phyloP scores from a whole-genome alignment of 2,797 vertebrate species.

The Bradypus variegatus region DNA sequence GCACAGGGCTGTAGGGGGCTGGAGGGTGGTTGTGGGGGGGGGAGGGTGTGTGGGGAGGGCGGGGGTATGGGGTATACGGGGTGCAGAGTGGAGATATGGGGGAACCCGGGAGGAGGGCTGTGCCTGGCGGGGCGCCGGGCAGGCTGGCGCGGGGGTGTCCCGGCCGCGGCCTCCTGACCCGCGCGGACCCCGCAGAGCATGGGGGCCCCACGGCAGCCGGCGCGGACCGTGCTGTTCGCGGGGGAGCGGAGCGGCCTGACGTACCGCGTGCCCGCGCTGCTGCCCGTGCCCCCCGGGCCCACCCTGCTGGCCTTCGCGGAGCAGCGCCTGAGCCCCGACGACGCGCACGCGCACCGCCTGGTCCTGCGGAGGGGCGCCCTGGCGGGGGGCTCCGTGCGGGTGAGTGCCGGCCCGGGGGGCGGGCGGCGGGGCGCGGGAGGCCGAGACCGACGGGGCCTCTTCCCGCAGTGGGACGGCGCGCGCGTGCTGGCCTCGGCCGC shows the following conservation, averaged over 20 bases:
- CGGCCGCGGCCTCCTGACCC: background rate
- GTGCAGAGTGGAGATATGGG: no score
- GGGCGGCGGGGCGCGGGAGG: background rate
- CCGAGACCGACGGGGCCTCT: background rate
- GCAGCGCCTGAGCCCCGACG: conserved; percentile 85
- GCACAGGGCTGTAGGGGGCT: no score
- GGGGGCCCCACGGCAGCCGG: conserved; percentile 77
- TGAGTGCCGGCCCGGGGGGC: conserved; percentile 62
- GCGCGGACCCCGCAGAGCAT: conserved; percentile 55
- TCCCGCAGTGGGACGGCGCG: conserved; percentile 86
- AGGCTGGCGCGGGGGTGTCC: no score
- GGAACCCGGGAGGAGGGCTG: background rate
- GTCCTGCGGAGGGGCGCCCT: conserved; percentile 86
- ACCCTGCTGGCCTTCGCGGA: conserved; percentile 92
- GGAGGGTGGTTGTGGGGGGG: no score
- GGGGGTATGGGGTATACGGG: no score
- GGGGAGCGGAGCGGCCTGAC: conserved; percentile 86
- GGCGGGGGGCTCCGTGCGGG: conserved; percentile 85
- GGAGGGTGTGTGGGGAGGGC: no score
- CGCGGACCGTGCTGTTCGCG: conserved; percentile 86
- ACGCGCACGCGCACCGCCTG: conserved; percentile 89
- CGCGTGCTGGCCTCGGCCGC: conserved; percentile 79
- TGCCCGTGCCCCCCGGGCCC: conserved; percentile 77
- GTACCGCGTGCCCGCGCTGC: conserved; percentile 88
- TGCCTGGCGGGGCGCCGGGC: background rate